Evolutionary conservation across 2,888 invertebrate species (phyloP).

Genomic region (Mycalesis mineus): DNA sequence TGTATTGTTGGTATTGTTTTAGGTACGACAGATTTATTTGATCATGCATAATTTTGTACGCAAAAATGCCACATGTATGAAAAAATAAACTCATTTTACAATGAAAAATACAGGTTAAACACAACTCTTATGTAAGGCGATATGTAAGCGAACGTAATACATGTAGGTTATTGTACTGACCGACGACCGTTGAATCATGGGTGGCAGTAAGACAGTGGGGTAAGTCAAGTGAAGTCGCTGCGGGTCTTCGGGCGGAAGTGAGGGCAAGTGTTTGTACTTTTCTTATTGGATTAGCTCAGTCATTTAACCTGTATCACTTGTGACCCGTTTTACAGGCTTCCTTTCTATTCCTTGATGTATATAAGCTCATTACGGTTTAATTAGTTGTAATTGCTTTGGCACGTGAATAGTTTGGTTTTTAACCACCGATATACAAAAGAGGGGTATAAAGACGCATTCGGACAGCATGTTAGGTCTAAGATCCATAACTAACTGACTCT

Average conservation of each 20-base stretch:
- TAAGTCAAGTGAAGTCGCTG: conserved; percentile 61
- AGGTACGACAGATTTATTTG: neutral
- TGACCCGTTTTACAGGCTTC: conserved; percentile 73
- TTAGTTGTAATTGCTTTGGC: conserved; percentile 24
- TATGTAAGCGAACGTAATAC: conserved; percentile 23
- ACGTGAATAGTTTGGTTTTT: neutral
- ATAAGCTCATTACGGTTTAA: conserved; percentile 26
- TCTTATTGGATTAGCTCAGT: conserved; percentile 73
- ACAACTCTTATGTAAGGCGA: conserved; percentile 8
- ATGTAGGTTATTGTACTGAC: conserved; percentile 33
- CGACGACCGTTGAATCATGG: conserved; percentile 42
- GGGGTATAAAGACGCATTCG: too few species aligned
- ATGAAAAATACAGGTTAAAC: conserved; percentile 5
- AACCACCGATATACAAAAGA: too few species aligned
- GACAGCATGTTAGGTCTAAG: too few species aligned
- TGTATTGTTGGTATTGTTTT: neutral
- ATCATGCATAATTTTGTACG: neutral
- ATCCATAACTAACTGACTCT: too few species aligned
- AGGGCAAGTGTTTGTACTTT: conserved; percentile 73
- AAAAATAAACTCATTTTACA: neutral
- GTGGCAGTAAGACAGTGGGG: conserved; percentile 72
- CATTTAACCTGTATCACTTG: conserved; percentile 73
- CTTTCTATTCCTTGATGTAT: conserved; percentile 30
- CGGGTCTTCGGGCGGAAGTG: conserved; percentile 73
- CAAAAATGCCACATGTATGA: neutral